Evolutionary conservation across 1,140 invertebrate genomes (phyloP), one percentile per base, ranked within the genome.

Genomic region (Armadillidium nasatum): DNA sequence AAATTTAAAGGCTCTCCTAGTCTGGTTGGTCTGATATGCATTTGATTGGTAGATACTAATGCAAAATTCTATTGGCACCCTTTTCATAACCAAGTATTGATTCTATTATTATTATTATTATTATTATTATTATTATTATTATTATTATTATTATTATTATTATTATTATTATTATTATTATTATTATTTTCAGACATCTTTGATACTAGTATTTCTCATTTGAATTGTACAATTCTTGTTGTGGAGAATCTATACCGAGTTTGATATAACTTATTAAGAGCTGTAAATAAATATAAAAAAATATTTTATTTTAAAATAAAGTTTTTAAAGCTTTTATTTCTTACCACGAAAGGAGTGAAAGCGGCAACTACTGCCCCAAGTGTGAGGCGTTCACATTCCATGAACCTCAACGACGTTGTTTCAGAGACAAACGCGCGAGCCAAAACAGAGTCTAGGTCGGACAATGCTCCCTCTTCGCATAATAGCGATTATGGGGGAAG

Each of bases 401-500:
- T 81, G 78, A 79, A 79, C 69, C 76, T 80, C 7, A 78, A 78
- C 50, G 80, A 81, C 69, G 76, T 80, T 72, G 67, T 74, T 67
- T 67, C 44, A n/a, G 66, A 46, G 43, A 10, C 45, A 19, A 76
- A 74, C n/a, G 68, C 71, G 54, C 50, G 66, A 60, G 67, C 71
- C 44, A 76, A 72, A 75, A 66, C 74, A 15, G 78, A 74, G n/a
- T 74, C 22, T n/a, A 73, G 66, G 46, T 76, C 69, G 7, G 80
- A 79, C 54, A 44, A 78, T 67, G 69, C 77, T 23, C 77, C 77
- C 19, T 80, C 79, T 7, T 78, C 77, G 11, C 76, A 78, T 45
- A 79, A 79, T 22, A 80, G 79, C 67, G 79, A 78, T 19, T 80
- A 80, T 72, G 79, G 79, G 23, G 80, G 80, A 19, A 66, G 78